Evolutionary conservation across 1,140 invertebrate species (phyloP).

Genomic region (Tetraneura akinire): DNA sequence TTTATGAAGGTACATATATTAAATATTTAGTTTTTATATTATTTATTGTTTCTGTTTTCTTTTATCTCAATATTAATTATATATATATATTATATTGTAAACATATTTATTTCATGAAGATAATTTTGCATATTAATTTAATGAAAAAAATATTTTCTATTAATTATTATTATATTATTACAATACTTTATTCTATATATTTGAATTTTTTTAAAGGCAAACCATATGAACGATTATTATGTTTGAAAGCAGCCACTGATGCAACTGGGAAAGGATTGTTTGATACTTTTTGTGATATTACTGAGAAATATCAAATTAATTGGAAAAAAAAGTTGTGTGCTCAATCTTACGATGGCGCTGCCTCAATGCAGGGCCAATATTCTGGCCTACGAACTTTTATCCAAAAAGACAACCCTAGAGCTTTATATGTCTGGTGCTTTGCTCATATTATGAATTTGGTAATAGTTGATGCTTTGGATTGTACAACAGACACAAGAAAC

Average conservation of each 20-base stretch:
- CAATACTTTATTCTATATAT: too few species aligned
- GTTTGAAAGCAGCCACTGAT: not conserved
- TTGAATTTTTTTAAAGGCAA: too few species aligned
- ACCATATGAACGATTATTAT: not conserved
- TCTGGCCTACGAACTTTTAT: not conserved
- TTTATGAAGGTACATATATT: conserved; percentile 2
- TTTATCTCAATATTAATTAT: too few species aligned
- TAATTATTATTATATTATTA: too few species aligned
- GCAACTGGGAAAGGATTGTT: not conserved
- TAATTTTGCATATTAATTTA: too few species aligned
- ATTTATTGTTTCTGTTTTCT: too few species aligned
- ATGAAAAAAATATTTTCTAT: too few species aligned
- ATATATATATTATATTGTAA: too few species aligned
- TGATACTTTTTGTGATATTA: not conserved
- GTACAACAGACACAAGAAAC: not conserved
- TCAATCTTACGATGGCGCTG: not conserved
- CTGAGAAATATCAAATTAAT: not conserved
- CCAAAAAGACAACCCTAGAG: not conserved
- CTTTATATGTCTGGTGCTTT: not conserved
- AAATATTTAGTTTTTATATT: too few species aligned
- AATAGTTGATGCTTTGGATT: not conserved
- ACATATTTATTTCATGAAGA: too few species aligned
- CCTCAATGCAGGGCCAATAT: not conserved
- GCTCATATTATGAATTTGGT: not conserved
- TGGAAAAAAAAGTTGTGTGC: not conserved